Evolutionary conservation across 2,113 vertebrate genomes (phyloP).

Genomic region (Columba janthina): DNA sequence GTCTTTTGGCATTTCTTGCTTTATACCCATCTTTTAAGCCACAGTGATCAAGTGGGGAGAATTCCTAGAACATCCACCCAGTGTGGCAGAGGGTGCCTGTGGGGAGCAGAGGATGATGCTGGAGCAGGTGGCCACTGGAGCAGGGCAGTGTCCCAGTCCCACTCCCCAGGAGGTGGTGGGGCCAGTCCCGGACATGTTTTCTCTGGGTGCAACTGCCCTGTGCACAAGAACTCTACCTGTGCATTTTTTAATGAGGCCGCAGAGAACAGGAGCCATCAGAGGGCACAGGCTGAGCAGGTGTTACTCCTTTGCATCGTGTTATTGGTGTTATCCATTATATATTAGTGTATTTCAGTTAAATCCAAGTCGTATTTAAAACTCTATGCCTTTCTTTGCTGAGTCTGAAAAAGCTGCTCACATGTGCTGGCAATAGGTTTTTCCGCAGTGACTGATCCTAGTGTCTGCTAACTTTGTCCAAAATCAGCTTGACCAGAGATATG

Average conservation of each 20-base stretch:
- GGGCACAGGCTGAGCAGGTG: background rate
- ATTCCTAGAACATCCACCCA: background rate
- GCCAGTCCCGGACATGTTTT: rapidly evolving
- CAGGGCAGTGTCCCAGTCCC: background rate
- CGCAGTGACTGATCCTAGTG: background rate
- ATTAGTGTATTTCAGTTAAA: background rate
- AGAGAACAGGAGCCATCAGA: background rate
- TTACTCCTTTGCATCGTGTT: rapidly evolving
- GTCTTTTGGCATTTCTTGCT: background rate
- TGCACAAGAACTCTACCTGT: background rate
- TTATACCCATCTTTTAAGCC: background rate
- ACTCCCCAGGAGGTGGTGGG: background rate
- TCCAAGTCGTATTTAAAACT: background rate
- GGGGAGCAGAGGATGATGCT: background rate
- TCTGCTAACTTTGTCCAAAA: background rate
- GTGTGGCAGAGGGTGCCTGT: background rate
- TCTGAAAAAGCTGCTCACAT: background rate
- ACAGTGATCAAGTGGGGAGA: background rate
- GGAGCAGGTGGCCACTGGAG: background rate
- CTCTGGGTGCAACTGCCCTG: background rate
- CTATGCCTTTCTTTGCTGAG: background rate
- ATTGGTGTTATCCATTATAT: background rate
- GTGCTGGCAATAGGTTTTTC: background rate
- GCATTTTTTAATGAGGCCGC: background rate
- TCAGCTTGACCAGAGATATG: background rate